Evolutionary conservation across 1,140 invertebrate genomes (phyloP).

Genomic region (Eueides isabella): DNA sequence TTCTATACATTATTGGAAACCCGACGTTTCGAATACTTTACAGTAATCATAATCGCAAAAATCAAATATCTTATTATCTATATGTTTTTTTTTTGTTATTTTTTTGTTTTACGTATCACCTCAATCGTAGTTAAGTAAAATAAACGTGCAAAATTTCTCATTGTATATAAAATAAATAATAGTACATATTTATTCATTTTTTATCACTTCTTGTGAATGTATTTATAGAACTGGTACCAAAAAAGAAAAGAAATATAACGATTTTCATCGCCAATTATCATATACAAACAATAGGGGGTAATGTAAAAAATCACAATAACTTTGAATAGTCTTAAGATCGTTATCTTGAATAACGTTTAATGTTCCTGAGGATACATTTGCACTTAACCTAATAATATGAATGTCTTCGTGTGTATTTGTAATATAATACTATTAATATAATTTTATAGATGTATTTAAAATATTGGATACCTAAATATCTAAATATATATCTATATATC

Average conservation of each 20-base stretch:
- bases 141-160: no score
- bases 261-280: constrained; percentile 30
- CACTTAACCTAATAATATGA: neutral
- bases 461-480: neutral
- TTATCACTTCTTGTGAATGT: neutral
- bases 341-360: constrained; percentile 31
- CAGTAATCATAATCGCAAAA: no score
- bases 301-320: constrained; percentile 20
- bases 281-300: constrained; percentile 45
- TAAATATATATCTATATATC: no score
- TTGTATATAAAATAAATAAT: no score
- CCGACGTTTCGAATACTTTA: no score
- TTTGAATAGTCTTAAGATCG: constrained; percentile 32
- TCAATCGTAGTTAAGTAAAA: no score
- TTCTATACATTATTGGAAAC: no score
- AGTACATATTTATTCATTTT: no score
- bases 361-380: neutral
- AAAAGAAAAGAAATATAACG: neutral
- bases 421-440: neutral
- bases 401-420: neutral
- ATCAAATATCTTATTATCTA: no score
- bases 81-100: no score
- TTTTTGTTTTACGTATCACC: no score
- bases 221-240: neutral
- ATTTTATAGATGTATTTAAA: neutral